Percentiles rank a stretch among this genome's conserved stretches.
phyloP scores from a whole-genome alignment of 2,113 vertebrate genomes.

The Ailurus styani region DNA sequence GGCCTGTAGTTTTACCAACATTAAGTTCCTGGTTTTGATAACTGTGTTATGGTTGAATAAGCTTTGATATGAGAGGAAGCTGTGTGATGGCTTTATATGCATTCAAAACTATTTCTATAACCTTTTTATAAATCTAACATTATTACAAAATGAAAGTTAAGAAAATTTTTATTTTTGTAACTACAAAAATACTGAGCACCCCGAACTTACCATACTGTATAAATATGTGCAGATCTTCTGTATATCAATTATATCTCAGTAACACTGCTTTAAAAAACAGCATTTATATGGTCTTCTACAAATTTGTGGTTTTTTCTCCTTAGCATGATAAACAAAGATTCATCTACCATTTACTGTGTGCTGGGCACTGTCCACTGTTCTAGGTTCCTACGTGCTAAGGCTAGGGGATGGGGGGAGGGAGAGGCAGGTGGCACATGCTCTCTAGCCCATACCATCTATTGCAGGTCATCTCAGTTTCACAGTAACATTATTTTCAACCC shows the following conservation, averaged over 20 bases:
- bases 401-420: neutral
- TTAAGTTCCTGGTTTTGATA: neutral
- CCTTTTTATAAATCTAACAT: neutral
- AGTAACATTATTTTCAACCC: neutral
- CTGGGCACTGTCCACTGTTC: neutral
- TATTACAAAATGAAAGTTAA: constrained; percentile 12
- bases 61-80: neutral
- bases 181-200: neutral
- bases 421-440: neutral
- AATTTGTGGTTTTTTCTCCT: neutral
- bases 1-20: neutral
- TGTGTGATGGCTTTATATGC: neutral
- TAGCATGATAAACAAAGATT: neutral
- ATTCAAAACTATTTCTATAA: neutral
- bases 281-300: neutral
- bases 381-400: neutral
- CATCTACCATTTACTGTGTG: neutral
- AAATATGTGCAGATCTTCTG: neutral
- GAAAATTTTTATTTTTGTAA: neutral
- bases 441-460: neutral
- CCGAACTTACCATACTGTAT: neutral
- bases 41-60: neutral
- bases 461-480: neutral
- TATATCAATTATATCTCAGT: neutral
- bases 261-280: neutral